Evolutionary conservation across 2,797 vertebrate genomes (phyloP).

Genomic region (Myotis planiceps): DNA sequence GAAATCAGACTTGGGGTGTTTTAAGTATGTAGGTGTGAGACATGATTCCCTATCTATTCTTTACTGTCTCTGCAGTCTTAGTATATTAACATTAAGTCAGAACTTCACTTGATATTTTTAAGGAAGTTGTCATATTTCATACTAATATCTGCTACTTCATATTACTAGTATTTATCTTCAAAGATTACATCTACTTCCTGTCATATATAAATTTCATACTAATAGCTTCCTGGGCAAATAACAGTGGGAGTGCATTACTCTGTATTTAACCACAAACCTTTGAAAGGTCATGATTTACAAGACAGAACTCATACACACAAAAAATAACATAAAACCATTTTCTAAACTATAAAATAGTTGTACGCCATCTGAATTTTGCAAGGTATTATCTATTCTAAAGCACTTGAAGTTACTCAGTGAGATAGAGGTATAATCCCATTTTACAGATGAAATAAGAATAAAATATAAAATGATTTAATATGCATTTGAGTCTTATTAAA

Average conservation of each 20-base stretch:
- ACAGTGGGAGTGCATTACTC: background rate
- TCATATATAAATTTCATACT: slow-evolving; percentile 53
- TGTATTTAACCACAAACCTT: slow-evolving; percentile 41
- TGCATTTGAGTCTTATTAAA: background rate
- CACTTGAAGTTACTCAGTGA: background rate
- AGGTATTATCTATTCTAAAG: background rate
- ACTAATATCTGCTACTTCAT: slow-evolving; percentile 41
- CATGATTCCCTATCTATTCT: background rate
- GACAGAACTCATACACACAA: background rate
- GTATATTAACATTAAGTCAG: slow-evolving; percentile 52
- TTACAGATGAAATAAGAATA: background rate
- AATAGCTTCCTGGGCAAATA: slow-evolving; percentile 47
- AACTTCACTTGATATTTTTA: slow-evolving; percentile 56
- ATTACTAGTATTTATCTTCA: slow-evolving; percentile 37
- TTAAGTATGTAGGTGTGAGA: slow-evolving; percentile 19
- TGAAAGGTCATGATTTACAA: slow-evolving; percentile 49
- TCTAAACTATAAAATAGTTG: background rate
- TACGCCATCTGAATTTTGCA: background rate
- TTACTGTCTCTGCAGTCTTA: background rate
- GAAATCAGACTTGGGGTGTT: slow-evolving; percentile 28
- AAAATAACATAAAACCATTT: background rate
- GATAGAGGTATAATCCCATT: background rate
- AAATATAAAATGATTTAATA: slow-evolving; percentile 33
- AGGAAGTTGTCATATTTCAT: slow-evolving; percentile 48
- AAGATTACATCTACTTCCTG: slow-evolving; percentile 43